phyloP scores from a whole-genome alignment of 2,797 vertebrate species.

The Nothura maculosa region DNA sequence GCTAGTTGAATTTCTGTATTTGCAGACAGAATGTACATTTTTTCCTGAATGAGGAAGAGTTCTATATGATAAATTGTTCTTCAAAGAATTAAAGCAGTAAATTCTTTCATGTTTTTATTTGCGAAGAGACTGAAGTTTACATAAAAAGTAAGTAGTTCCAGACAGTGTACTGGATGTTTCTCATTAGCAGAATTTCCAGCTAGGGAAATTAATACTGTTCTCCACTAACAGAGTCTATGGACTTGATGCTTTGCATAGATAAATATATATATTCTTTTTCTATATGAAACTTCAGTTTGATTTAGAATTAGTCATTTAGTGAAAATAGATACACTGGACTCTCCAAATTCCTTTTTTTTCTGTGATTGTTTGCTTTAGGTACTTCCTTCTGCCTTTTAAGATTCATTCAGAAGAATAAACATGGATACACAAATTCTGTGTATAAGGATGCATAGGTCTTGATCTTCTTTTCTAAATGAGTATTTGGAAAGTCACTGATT shows the following conservation, averaged over 20 bases:
- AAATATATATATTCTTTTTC: too few relatives aligned
- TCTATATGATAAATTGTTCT: background rate
- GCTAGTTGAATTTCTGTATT: background rate
- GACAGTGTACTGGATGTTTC: background rate
- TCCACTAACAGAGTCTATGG: background rate
- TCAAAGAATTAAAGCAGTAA: background rate
- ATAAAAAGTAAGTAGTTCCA: background rate
- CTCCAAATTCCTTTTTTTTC: background rate
- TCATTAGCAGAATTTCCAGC: background rate
- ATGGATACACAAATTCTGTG: background rate
- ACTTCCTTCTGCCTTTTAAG: background rate
- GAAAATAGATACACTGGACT: background rate
- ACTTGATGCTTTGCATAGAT: accelerated
- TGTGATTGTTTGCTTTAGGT: background rate
- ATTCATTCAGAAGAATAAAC: background rate
- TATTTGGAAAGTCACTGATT: background rate
- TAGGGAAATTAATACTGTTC: background rate
- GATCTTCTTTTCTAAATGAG: background rate
- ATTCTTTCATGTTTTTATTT: background rate
- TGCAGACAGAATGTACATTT: background rate
- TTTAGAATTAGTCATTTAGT: background rate
- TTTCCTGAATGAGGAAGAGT: background rate
- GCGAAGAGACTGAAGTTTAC: background rate
- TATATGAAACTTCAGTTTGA: background rate
- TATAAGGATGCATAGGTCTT: background rate